Evolutionary conservation across 1,140 invertebrate genomes (phyloP).

Genomic region (Antheraea pernyi): DNA sequence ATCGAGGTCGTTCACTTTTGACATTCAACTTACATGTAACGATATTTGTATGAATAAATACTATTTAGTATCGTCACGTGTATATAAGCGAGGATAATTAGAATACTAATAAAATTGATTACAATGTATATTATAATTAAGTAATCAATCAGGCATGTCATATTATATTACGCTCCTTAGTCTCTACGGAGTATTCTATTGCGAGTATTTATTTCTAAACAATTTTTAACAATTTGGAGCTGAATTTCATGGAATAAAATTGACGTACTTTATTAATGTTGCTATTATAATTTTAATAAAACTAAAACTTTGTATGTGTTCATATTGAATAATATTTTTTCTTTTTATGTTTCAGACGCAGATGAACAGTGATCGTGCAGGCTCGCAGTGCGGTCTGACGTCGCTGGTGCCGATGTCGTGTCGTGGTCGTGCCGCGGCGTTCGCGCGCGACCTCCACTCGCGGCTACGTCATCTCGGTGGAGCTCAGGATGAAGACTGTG

Average conservation of each 20-base stretch:
- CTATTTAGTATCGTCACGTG: neutral
- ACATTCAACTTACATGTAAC: conserved; percentile 59
- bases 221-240: no score
- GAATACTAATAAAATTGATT: neutral
- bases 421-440: conserved; percentile 87
- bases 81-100: neutral
- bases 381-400: conserved; percentile 74
- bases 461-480: conserved; percentile 84
- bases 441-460: conserved; percentile 87
- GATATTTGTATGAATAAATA: neutral
- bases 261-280: no score
- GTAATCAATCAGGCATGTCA: neutral
- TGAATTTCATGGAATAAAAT: no score
- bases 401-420: conserved; percentile 84
- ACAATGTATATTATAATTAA: neutral
- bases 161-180: neutral
- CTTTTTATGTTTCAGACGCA: conserved; percentile 67
- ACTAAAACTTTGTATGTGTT: neutral
- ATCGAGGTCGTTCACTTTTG: conserved; percentile 67
- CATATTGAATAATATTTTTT: neutral
- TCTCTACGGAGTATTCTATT: neutral
- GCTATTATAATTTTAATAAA: neutral
- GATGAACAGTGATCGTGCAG: conserved; percentile 73
- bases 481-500: conserved; percentile 66
- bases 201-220: no score